Base-by-base conservation (phyloP, 2,888 invertebrate species). In the Torymus auratus region DNA sequence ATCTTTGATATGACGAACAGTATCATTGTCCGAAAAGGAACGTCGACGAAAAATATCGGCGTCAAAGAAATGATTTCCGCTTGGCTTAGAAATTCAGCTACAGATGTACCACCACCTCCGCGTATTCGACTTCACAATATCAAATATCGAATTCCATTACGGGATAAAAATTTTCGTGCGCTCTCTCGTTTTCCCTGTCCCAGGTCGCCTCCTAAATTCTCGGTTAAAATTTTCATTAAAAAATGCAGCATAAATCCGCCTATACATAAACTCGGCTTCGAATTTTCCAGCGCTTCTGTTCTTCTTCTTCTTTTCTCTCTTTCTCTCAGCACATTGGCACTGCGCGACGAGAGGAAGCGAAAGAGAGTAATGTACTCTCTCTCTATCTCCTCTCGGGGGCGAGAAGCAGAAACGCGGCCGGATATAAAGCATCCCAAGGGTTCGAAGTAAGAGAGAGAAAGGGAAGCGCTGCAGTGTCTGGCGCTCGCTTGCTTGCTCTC, bases 381-480 rank as follows among this genome's bases (percentile, higher is more conserved):
- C 72, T 80, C 52, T 78, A 56, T 67, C 74, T 58, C 72, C 23
- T 41, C 41, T 23, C 61, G 23, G 23, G 23, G 68, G 3, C 11
- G 15, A 58, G 41, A 73, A 65, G 55, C 15, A 60, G 60, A 68
- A 68, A 61, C 52, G 15, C 17, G 53, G 28, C 53, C 53, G 80
- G 68, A 84, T 79, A 83, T 84, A 82, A 84, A 84, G 78, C 69
- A 84, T 84, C 82, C 83, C 83, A 68, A 76, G 78, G 76, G 79
- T 67, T 77, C 62, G 23, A 41, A 41, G 41, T 7, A 41, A 41
- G 41, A 41, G 41, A 41, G 10, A 52, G 61, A 71, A 15, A 20
- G 71, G 14, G 17, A 13, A 72, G 53, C 17, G 17, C 41, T 41
- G 58, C 28, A n/a, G 17, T 14, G 41, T 74, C 58, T 50, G 73